Evolutionary conservation across 2,888 invertebrate genomes (phyloP), one percentile per base, ranked within the genome.

Genomic region (Malachius bipustulatus): DNA sequence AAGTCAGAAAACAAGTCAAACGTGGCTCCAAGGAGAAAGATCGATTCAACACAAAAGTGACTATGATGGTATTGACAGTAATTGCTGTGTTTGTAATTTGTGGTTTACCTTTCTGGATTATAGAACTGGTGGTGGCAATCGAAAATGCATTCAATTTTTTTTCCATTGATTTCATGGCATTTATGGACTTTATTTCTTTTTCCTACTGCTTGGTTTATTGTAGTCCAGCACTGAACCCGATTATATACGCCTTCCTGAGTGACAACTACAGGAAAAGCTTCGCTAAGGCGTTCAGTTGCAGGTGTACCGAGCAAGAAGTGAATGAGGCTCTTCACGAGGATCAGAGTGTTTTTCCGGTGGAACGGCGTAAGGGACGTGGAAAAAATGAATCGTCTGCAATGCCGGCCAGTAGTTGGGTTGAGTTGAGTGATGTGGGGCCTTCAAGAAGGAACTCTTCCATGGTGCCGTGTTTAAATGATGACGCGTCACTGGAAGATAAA

Each of bases 191-290:
- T 4, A 87, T 88, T 56, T 67, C 91, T 13, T 71, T 90, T 16
- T 83, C 84, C n/a, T 84, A 85, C 13, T 85, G 85, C 57, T 71
- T 91, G 50, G 78, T 81, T 42, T 79, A 79, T 64, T 85, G 87
- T 40, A 91, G 91, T 62, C 89, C 89, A 9, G 89, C 90, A 8
- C 82, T 91, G 77, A 91, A 91, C 64, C 90, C 90, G 2, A 84
- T 88, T 42, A 68, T 89, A 30, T 91, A 91, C 64, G 90, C 91
- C 4, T 91, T 91, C 57, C 70, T 91, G 8, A 88, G 87, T 49
- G 91, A 91, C 57, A 91, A 91, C 57, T 91, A 91, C 65, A 91
- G 89, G 65, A 91, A 90, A 66, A 89, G 89, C 59, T 91, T 91
- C 58, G 64, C 89, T 55, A 90, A 90, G 61, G 90, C 89, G 4